Percentiles rank a stretch among this genome's conserved stretches.
These are phyloP conservation scores for Anniella stebbinsi DNA, from an alignment of 2,797 vertebrate genomes.

Conservation along the genomic window DNA sequence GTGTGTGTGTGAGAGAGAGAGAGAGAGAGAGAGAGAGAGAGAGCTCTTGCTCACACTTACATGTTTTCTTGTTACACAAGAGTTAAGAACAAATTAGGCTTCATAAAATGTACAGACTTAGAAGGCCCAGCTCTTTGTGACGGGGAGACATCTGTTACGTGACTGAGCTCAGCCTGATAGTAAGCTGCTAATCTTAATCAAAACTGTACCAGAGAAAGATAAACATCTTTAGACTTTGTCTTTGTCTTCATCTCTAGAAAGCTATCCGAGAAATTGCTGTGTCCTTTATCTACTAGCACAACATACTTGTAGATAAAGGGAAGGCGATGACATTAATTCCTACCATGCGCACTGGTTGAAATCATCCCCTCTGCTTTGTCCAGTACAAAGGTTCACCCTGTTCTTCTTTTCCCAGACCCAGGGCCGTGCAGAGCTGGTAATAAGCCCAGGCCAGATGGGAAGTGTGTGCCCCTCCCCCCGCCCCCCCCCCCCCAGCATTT, in stretches of 20 bases:
- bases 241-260: not conserved
- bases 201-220: not conserved
- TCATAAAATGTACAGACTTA: not conserved
- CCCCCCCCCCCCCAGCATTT: too few relatives aligned
- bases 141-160: not conserved
- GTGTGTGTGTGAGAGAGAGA: too few relatives aligned
- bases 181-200: not conserved
- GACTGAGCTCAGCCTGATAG: not conserved
- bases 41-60: not conserved
- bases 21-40: too few relatives aligned
- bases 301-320: not conserved
- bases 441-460: too few relatives aligned
- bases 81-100: not conserved
- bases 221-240: not conserved
- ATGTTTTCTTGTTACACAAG: not conserved
- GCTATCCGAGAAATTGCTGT: not conserved
- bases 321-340: not conserved
- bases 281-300: not conserved
- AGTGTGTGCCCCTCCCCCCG: too few relatives aligned
- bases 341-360: not conserved
- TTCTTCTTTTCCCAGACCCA: too few relatives aligned
- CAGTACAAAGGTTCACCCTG: too few relatives aligned
- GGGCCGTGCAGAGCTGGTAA: too few relatives aligned
- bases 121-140: not conserved
- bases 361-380: not conserved